Evolutionary conservation across 2,113 vertebrate genomes (phyloP), one percentile per base, ranked within the genome.

Genomic region (Amphiprion percula): DNA sequence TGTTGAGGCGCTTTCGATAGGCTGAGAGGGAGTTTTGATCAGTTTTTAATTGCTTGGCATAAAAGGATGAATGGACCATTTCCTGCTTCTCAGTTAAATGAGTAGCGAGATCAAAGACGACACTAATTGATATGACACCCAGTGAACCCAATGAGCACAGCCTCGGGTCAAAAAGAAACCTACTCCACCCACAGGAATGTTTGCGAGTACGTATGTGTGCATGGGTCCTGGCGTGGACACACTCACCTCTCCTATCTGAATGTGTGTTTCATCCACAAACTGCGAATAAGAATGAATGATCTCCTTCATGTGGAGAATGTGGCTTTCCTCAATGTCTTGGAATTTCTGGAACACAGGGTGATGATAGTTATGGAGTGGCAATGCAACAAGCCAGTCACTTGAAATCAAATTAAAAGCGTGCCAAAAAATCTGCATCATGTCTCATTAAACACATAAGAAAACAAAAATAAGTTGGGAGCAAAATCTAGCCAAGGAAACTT

Each of bases 301-400:
- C 87, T 97, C 96, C 91, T 98, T 99, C 96, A 99, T 97, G 74
- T 96, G 97, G 83, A 97, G 82, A 59, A 99, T 94, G 91, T 99
- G 97, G 59, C 87, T 96, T 95, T 99, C 97, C 95, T 99, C 98
- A 54, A 99, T 99, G 90, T 97, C 96, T 88, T 99, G 97, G 95
- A 99, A 99, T 95, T 97, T 99, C 98, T 99, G 90, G 4, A 87
- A 88, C 71, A 24, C 15, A 94, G 83, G 90, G 44, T 4, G 84
- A 72, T 28, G 19, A 53, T 2, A 12, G 72, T 85, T 69, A 82
- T 1, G 54, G 17, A 12, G 33, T 12, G 2, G 53, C 3, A 1
- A 26, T n/a, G 50, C 26, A 47, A 75, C 44, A 65, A 39, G 74
- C 61, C 30, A 19, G 33, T 37, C 55, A 9, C 21, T 21, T 54